Evolutionary conservation across 2,888 invertebrate genomes (phyloP).

Genomic region (Clusia tigrina): DNA sequence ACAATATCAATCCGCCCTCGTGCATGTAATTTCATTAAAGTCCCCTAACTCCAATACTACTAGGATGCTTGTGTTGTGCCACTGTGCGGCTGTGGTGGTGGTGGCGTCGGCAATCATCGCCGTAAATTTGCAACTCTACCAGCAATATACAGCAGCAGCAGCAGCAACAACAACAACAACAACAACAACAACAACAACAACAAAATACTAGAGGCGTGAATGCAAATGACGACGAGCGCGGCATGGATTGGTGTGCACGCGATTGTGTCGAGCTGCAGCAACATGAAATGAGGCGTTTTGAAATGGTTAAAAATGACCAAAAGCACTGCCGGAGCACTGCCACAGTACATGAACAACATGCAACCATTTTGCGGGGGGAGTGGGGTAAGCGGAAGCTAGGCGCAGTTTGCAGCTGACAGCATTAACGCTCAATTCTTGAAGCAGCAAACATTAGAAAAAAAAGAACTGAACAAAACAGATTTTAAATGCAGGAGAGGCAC

Average conservation of each 20-base stretch:
- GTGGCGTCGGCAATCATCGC: not conserved
- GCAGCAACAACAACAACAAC: not conserved
- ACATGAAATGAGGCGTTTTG: not conserved
- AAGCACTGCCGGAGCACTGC: not conserved
- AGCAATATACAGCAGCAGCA: not conserved
- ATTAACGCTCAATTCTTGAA: slow-evolving; percentile 1
- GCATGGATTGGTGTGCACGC: not conserved
- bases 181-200: not conserved
- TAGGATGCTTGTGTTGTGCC: too few species aligned
- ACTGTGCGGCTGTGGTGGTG: too few species aligned
- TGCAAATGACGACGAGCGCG: not conserved
- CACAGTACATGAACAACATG: not conserved
- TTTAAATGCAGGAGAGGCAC: not conserved
- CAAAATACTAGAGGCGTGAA: not conserved
- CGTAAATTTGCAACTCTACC: not conserved
- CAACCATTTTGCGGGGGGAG: not conserved
- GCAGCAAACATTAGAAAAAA: slow-evolving; percentile 13
- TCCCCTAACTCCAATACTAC: too few species aligned
- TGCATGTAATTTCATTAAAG: too few species aligned
- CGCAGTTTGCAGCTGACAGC: not conserved
- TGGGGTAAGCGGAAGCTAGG: not conserved
- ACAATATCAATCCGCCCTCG: too few species aligned
- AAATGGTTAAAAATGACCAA: slow-evolving; percentile 2
- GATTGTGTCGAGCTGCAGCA: too few species aligned
- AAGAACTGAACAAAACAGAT: not conserved